Evolutionary conservation across 2,888 invertebrate species (phyloP).

Genomic region (Habroteleia sp.): DNA sequence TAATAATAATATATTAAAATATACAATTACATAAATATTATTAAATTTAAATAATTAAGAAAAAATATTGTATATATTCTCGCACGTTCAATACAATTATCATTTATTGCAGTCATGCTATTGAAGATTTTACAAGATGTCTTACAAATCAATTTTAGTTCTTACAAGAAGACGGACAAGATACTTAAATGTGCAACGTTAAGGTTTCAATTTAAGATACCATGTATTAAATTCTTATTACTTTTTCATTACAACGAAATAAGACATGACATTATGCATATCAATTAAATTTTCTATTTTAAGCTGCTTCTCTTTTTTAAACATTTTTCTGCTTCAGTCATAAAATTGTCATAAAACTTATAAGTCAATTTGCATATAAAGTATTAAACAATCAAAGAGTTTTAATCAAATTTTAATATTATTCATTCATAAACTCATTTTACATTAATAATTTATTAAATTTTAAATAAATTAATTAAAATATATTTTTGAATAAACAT

Average conservation of each 20-base stretch:
- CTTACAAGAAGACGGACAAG: slow-evolving; percentile 24
- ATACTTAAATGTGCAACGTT: slow-evolving; percentile 21
- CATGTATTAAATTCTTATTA: slow-evolving; percentile 3
- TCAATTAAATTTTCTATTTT: slow-evolving; percentile 6
- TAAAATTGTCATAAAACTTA: background rate
- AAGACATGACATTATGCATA: slow-evolving; percentile 7
- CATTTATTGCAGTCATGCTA: background rate
- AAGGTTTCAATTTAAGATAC: slow-evolving; percentile 21
- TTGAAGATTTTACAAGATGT: slow-evolving; percentile 2
- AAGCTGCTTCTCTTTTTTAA: background rate
- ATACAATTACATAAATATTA: too few relatives aligned
- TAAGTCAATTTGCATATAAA: slow-evolving; percentile 5
- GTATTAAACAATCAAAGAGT: slow-evolving; percentile 3
- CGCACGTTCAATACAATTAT: too few relatives aligned
- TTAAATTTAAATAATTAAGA: too few relatives aligned
- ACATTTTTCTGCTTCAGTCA: background rate
- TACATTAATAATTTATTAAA: too few relatives aligned
- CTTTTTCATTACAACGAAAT: slow-evolving; percentile 9
- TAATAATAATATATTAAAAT: too few relatives aligned
- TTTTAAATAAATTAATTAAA: too few relatives aligned
- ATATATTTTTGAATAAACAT: too few relatives aligned
- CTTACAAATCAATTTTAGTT: slow-evolving; percentile 27
- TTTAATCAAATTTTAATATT: too few relatives aligned
- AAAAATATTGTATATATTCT: too few relatives aligned
- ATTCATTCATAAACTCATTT: too few relatives aligned